Percentiles rank a stretch among this genome's conserved stretches.
These are phyloP conservation scores for Bicyclus anynana DNA, from an alignment of 1,140 invertebrate genomes.

Conservation along the genomic window DNA sequence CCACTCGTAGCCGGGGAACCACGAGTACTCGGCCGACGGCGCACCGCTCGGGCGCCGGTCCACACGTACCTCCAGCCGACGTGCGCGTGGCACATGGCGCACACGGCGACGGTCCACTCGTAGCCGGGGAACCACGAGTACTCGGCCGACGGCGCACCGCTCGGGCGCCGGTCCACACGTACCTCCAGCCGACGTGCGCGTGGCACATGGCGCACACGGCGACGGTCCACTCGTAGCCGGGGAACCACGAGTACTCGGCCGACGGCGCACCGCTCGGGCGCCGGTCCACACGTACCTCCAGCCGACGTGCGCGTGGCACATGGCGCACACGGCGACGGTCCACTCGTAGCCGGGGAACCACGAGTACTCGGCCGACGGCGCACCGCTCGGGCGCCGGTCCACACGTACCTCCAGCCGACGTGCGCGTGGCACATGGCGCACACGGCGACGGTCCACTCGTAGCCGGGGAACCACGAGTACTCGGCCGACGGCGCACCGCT, in stretches of 20 bases:
- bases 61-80: constrained; percentile 79
- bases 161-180: constrained; percentile 68
- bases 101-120: constrained; percentile 85
- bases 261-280: constrained; percentile 75
- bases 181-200: too few species aligned
- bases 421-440: constrained; percentile 82
- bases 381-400: constrained; percentile 51
- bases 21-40: constrained; percentile 83
- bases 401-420: constrained; percentile 81
- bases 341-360: constrained; percentile 93
- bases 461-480: constrained; percentile 91
- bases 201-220: background rate
- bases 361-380: constrained; percentile 82
- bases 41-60: constrained; percentile 75
- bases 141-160: constrained; percentile 79
- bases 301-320: too few species aligned
- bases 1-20: constrained; percentile 77
- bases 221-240: constrained; percentile 87
- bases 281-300: constrained; percentile 55
- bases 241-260: constrained; percentile 89
- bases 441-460: constrained; percentile 84
- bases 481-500: constrained; percentile 79
- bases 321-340: constrained; percentile 64
- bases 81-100: constrained; percentile 80
- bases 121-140: constrained; percentile 92